Evolutionary conservation across 2,113 vertebrate species (phyloP), one percentile per base, ranked within the genome.

Genomic region (Amazona vittata): DNA sequence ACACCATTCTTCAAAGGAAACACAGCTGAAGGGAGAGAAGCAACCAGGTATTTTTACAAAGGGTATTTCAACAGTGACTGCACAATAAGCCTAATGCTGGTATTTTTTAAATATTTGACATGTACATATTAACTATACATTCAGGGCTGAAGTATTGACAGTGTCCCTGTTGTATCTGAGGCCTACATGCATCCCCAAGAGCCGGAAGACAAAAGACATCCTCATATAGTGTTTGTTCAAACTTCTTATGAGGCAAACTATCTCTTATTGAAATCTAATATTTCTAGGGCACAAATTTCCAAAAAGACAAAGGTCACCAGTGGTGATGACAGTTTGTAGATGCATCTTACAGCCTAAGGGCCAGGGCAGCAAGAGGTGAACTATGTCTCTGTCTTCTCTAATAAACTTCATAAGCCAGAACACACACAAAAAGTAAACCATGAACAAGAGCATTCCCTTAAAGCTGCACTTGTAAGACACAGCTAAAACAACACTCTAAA

Each of bases 51-150:
- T 91, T 91, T 82, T 89, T 91, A 90, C 74, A 85, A 96, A 94
- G 67, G 55, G 75, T 63, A 53, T 21, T 75, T 81, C 83, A 83
- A 64, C 53, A 83, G 52, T 73, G 86, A 67, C 78, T 91, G 68
- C 71, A 89, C 79, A 93, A 67, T 83, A 94, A 96, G 77, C 43
- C 55, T 94, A 94, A 93, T 74, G 78, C 68, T 88, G 71, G 41
- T 75, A 95, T 91, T 96, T 95, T 95, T 69, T 0, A 89, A 68
- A 79, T 91, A 83, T 92, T 89, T 92, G 88, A 87, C 0, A 9
- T 70, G 93, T 14, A 26, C 28, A 43, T 74, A 97, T 98, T 97
- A 97, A 96, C 95, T 97, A 97, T 84, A 65, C 74, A 92, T 96
- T 86, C 97, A 85, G 69, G 83, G 85, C 71, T 16, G 41, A 84